These are phyloP conservation scores for Dasypolia templi DNA, from an alignment of 2,888 invertebrate genomes.

Conservation along the genomic window DNA sequence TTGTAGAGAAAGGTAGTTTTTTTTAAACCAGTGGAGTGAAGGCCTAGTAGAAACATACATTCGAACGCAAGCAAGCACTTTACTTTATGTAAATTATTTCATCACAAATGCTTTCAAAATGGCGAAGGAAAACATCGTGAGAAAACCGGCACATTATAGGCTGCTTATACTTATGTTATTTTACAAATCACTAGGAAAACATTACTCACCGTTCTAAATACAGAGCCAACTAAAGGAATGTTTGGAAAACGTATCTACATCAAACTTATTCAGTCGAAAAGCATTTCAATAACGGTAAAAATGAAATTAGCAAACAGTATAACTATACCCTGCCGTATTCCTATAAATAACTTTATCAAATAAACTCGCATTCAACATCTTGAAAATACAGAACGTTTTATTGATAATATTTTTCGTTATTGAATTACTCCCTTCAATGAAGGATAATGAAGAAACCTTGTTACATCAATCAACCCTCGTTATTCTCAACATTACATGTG, in stretches of 20 bases:
- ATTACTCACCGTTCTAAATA: neutral
- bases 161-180: neutral
- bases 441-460: constrained; percentile 26
- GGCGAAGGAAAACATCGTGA: too few relatives aligned
- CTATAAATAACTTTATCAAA: neutral
- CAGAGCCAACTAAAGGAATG: neutral
- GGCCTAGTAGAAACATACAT: too few relatives aligned
- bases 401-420: neutral
- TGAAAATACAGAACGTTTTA: constrained; percentile 1
- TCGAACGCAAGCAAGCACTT: too few relatives aligned
- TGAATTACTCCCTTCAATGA: constrained; percentile 11
- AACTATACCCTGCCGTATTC: neutral
- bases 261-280: neutral
- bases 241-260: neutral
- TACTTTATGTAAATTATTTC: too few relatives aligned
- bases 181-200: neutral
- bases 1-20: neutral
- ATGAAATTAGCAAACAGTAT: neutral
- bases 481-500: constrained; percentile 7
- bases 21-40: too few relatives aligned
- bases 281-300: neutral
- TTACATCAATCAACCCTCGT: constrained; percentile 27
- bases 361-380: constrained; percentile 12
- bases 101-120: too few relatives aligned
- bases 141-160: neutral